Base-by-base conservation (phyloP, 2,797 vertebrate species). In the Onychomys torridus region DNA sequence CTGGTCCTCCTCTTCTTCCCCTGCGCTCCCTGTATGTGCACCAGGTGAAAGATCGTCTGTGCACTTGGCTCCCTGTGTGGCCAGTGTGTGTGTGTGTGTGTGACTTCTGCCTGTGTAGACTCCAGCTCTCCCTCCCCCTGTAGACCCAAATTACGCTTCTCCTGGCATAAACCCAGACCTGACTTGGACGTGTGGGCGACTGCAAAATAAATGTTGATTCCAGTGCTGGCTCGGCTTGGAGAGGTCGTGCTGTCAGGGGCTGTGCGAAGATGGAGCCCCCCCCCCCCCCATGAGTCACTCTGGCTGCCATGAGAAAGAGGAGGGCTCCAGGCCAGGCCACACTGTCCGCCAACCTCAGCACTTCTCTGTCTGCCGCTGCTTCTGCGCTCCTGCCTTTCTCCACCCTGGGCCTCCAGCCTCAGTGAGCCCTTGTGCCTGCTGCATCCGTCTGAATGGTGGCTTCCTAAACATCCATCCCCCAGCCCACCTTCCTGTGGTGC, bases 121-220 rank as follows among this genome's bases (percentile, higher is more conserved):
- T 7, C 87, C 93, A 84, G 93, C 89, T 40, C 61, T 79, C 93
- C 94, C 69, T 49, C 76, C 79, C 78, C 40, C 43, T 46, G 29
- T 83, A 96, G 90, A 78, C n/a, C 87, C 32, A 0, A 16, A 49
- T 69, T 32, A 86, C 63, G 85, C 94, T 91, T 91, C 85, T 95
- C 81, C 95, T 97, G 95, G 96, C 95, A 92, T 40, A 77, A 75
- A 78, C 90, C 97, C 13, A n/a, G 89, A 63, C 94, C 96, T 12
- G 2, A 76, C 49, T n/a, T 19, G 96, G 86, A 88, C 82, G 88
- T 94, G 96, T 97, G 95, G 96, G 95, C 94, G 95, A 93, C 93
- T 96, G 95, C 95, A 95, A 92, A 96, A 95, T 95, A 90, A 98
- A 97, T 90, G 96, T 69, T 96, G 95, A 91, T 96, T 59, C 29